Evolutionary conservation across 2,797 vertebrate species (phyloP), one percentile per base, ranked within the genome.

Genomic region (Phoeniculus purpureus): DNA sequence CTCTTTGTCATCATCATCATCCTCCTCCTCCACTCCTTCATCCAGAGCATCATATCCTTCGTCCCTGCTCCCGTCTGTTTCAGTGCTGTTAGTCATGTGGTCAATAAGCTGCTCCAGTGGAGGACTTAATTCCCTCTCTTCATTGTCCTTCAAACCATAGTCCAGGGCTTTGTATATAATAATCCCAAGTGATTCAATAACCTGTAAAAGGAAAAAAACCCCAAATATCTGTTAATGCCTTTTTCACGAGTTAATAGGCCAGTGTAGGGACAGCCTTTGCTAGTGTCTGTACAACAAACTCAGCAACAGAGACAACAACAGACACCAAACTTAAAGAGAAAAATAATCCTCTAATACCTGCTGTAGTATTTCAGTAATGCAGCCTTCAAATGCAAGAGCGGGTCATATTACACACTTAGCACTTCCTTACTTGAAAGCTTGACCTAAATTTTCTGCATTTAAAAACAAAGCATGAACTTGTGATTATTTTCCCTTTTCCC

Each of bases 101-200:
- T 99, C 98, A 26, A 99, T 99, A 93, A 99, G 98, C 94, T 98
- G 98, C 97, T 99, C 99, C 91, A 99, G 96, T 1, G 99, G 99
- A 45, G 99, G 98, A 89, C 98, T 99, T 79, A 99, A 98, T 90
- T 99, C 99, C 68, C 99, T 90, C 96, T 99, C 99, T 96, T 99
- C 99, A 21, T 98, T 99, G 85, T 99, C 99, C 97, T 99, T 99
- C 97, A 99, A 97, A 11, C 99, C 99, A 52, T 98, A 99, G 97
- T 99, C 99, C 98, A 99, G 96, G 81, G 99, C 99, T 96, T 99
- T 99, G 97, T 99, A 99, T 97, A 99, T 99, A 97, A 99, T 98
- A 97, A 99, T 99, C 89, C 99, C 99, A 90, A 99, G 96, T 54
- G 99, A 99, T 96, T 99, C 99, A 34, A 99, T 99, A 91, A 98